A percentile compares a stretch with the other conserved stretches of the same genome.
Evolutionary conservation across 2,888 invertebrate species (phyloP).

Genomic region (Synanthedon tipuliformis): DNA sequence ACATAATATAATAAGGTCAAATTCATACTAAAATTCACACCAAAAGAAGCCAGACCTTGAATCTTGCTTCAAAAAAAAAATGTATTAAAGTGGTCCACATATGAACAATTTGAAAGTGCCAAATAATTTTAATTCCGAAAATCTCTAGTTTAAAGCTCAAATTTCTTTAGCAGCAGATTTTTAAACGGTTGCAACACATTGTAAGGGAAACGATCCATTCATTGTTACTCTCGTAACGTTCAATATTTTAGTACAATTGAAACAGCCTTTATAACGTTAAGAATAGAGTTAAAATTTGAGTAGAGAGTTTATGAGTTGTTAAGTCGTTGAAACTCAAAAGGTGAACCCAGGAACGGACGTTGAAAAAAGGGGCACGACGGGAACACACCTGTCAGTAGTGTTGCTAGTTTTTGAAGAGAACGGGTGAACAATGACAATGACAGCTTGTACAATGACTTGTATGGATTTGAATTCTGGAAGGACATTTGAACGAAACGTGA

Average conservation of each 20-base stretch:
- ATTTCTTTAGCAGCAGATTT: constrained; percentile 25
- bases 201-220: constrained; percentile 66
- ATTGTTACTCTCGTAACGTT: constrained; percentile 54
- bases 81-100: constrained; percentile 29
- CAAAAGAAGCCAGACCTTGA: neutral
- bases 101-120: constrained; percentile 13
- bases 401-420: constrained; percentile 66
- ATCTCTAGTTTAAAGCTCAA: constrained; percentile 20
- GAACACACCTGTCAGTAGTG: constrained; percentile 68
- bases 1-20: too few relatives aligned
- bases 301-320: constrained; percentile 11
- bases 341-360: constrained; percentile 53
- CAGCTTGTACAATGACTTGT: constrained; percentile 41
- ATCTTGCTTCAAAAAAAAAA: constrained; percentile 26
- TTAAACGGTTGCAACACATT: constrained; percentile 60
- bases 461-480: constrained; percentile 35
- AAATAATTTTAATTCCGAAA: constrained; percentile 18
- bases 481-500: constrained; percentile 12
- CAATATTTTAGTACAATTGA: constrained; percentile 13
- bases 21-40: too few relatives aligned
- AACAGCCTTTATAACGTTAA: constrained; percentile 14
- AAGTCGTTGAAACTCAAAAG: constrained; percentile 16
- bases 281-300: constrained; percentile 11
- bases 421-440: constrained; percentile 64
- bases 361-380: constrained; percentile 67